These are phyloP conservation scores for Brevimyrus niger DNA, from an alignment of 2,113 vertebrate species.

Conservation along the genomic window DNA sequence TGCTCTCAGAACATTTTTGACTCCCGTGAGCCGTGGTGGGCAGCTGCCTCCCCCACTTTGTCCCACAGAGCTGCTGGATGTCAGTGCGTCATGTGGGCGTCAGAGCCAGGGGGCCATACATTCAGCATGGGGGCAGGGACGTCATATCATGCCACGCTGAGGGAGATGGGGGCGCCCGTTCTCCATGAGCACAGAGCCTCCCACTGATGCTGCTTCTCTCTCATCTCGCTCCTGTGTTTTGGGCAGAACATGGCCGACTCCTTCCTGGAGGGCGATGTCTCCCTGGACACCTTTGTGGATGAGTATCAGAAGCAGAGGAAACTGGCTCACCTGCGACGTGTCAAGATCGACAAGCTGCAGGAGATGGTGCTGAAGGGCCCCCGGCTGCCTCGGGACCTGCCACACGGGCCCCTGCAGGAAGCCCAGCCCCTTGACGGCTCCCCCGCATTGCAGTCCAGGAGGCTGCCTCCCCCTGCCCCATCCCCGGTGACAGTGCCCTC, in stretches of 20 bases:
- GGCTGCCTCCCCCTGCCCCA: slow-evolving; percentile 70
- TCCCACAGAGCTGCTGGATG: background rate
- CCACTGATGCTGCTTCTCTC: background rate
- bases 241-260: slow-evolving; percentile 90
- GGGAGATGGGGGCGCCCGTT: background rate
- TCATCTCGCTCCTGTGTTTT: background rate
- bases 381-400: slow-evolving; percentile 52
- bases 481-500: slow-evolving; percentile 47
- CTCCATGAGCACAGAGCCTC: background rate
- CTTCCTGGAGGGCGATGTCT: slow-evolving; percentile 81
- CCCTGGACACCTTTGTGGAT: slow-evolving; percentile 82
- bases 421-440: slow-evolving; percentile 42
- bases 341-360: slow-evolving; percentile 95
- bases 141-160: background rate
- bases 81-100: background rate
- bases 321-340: slow-evolving; percentile 80
- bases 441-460: slow-evolving; percentile 62
- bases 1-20: too few species aligned
- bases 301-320: slow-evolving; percentile 83
- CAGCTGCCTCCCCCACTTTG: background rate
- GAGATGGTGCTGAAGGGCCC: slow-evolving; percentile 88
- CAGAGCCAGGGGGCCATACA: background rate
- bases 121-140: background rate
- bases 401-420: slow-evolving; percentile 43
- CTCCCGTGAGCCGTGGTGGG: background rate